Conservation (phyloP, 2,113 vertebrate genomes). For the Phaetusa simplex region DNA sequence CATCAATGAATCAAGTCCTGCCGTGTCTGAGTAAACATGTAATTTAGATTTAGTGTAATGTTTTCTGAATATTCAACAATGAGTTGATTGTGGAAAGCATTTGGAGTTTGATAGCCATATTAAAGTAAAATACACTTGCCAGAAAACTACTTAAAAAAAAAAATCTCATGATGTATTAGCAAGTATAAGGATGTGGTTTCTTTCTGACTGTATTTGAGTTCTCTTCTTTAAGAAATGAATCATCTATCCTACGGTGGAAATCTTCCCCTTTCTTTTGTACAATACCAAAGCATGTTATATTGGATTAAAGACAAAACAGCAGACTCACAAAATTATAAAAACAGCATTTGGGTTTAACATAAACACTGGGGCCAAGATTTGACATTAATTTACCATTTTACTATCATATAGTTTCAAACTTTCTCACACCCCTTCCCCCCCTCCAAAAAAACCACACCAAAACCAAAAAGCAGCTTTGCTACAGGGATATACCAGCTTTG, state of each 20-base stretch:
- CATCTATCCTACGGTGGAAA: not conserved
- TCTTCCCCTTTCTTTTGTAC: not conserved
- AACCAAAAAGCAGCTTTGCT: not conserved
- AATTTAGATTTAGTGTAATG: not conserved
- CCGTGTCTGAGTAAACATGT: not conserved
- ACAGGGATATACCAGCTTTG: not conserved
- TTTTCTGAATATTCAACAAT: not conserved
- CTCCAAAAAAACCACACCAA: not conserved
- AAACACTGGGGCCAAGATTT: not conserved
- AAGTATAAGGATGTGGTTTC: not conserved
- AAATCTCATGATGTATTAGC: not conserved
- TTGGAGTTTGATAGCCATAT: not conserved
- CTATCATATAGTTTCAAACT: not conserved
- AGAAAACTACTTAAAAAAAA: not conserved
- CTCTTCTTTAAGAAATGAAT: not conserved
- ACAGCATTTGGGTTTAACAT: not conserved
- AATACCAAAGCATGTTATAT: not conserved
- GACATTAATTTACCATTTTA: not conserved
- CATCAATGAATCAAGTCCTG: not conserved
- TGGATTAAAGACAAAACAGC: not conserved
- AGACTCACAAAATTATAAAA: not conserved
- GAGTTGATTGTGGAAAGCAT: not conserved
- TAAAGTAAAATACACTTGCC: not conserved
- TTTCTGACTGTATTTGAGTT: not conserved
- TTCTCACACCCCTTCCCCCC: not conserved